Base-by-base conservation (phyloP, 2,113 vertebrate genomes). In the Ursus arctos region DNA sequence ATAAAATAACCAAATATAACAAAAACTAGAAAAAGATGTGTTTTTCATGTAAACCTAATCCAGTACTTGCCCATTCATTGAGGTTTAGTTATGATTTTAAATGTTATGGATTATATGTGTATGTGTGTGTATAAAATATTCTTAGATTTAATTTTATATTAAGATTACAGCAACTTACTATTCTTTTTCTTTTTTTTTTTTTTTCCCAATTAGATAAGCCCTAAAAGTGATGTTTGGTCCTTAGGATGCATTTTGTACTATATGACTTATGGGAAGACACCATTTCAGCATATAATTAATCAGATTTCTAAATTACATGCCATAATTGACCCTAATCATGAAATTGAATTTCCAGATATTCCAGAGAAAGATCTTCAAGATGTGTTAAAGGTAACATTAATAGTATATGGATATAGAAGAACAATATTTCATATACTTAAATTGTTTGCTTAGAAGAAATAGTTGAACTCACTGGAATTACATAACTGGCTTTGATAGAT, bases 191-290 rank as follows among this genome's bases (percentile, higher is more conserved):
- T 47, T 85, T 36, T 61, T 77, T 43, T 12, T 47, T 95, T 15
- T 19, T 55, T 51, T 76, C 77, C 79, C 18, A 19, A 33, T 72
- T 98, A 99, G 99, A 99, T 99, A 97, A 99, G 99, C 94, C 99
- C 99, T 2, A 99, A 99, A 99, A 99, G 99, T 51, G 99, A 99
- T 53, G 99, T 99, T 53, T 99, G 99, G 99, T 99, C 99, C 7
- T 98, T 99, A 63, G 99, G 99, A 15, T 99, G 99, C 94, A 99
- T 99, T 98, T 98, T 99, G 91, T 99, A 99, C 96, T 99, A 99
- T 61, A 99, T 99, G 99, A 99, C 99, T 2, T 99, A 99, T 4
- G 99, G 99, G 53, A 99, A 99, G 98, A 99, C 99, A 92, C 99
- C 99, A 0, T 99, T 99, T 98, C 99, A 99, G 95, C 99, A 99